Evolutionary conservation across 2,113 vertebrate species (phyloP), one percentile per base, ranked within the genome.

Genomic region (Tachuris rubrigastra): DNA sequence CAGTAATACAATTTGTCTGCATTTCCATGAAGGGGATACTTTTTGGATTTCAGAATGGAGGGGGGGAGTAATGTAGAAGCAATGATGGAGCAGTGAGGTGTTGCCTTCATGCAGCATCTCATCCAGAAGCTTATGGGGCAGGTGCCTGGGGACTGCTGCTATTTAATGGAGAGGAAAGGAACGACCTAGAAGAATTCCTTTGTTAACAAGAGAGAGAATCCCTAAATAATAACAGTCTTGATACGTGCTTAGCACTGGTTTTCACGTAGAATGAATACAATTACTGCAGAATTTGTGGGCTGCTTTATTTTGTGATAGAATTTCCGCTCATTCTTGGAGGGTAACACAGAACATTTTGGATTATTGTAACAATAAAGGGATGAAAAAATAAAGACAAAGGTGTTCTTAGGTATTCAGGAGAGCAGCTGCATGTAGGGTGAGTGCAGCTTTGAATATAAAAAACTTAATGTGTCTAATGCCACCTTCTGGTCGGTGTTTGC

Each of bases 401-500:
- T 95, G 68, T 87, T 84, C 73, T 95, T 96, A 89, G 66, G 69
- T 93, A 96, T 96, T 96, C 89, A 90, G 71, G 62, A 95, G 65
- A 96, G 53, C 52, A 88, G 42, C 87, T 95, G 67, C 69, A 55
- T 69, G 46, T 84, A 85, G 80, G 49, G 46, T 68, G 79, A 94
- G 47, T 87, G 67, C 87, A 80, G 95, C 89, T 85, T 79, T 95
- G 94, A 95, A 87, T 96, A 91, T 93, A 75, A 96, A 96, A 95
- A 97, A 89, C 69, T 68, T 95, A 66, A 91, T 97, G 97, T 95
- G 84, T 85, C 74, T 96, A 94, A 95, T 94, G 97, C 97, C 97
- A 97, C 93, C 97, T 97, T 96, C 97, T 97, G 97, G 97, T 78
- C 74, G 0, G 30, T 85, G 59, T 95, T 94, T 92, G 91, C 78